Base-by-base conservation (phyloP, 2,888 invertebrate genomes). In the Falcaria lacertinaria region DNA sequence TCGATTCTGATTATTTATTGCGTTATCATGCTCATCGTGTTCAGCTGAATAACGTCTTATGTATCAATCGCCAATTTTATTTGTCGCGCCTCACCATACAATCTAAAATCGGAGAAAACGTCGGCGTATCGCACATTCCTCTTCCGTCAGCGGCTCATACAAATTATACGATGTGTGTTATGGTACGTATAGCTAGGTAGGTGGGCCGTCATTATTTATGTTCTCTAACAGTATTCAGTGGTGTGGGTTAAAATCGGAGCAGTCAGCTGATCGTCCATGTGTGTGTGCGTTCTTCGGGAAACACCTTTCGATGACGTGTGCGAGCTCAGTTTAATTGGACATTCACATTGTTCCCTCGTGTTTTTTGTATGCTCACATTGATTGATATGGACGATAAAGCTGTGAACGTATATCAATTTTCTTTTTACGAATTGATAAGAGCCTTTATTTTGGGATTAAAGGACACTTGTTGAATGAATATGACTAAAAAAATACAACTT, bases 231-330 rank as follows among this genome's bases (percentile, higher is more conserved):
- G 81, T 79, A 80, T 74, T 76, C 70, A 69, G 73, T 84, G 78
- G 88, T 88, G 87, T 87, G 88, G 72, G 88, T 88, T 88, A 86
- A 87, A 88, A 89, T 89, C 88, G 82, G 88, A 88, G 88, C 88
- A 88, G 82, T 88, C 88, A 88, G 88, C 88, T 89, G 88, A 85
- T 87, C 80, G 71, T 68, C 59, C 22, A 37, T 37, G 37, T 25
- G 19, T 37, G 79, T 71, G 79, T 78, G 79, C 81, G 81, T 81
- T 88, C 89, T 87, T 89, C 84, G 89, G 89, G 89, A 88, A 89
- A 89, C 89, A 89, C 89, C 89, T 88, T 88, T 82, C 80, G 87
- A 88, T 89, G 88, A 89, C 88, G 89, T 84, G 82, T 80, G 69
- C 80, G 80, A 80, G 84, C 80, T 85, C 74, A 80, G 81, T 83